Evolutionary conservation across 2,797 vertebrate species (phyloP).

Genomic region (Garrulus glandarius): DNA sequence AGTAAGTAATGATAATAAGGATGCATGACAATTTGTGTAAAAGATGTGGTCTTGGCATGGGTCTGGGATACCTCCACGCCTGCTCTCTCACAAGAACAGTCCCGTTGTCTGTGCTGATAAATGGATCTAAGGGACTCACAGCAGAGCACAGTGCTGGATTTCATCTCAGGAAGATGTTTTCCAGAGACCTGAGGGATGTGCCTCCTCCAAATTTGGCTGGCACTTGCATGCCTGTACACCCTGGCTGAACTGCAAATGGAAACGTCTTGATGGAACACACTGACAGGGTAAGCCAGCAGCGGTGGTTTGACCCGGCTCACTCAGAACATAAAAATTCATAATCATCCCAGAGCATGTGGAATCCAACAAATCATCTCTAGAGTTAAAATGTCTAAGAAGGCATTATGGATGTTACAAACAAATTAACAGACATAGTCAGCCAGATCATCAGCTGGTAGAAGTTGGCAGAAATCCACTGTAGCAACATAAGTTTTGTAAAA

Average conservation of each 20-base stretch:
- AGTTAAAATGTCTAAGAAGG: conserved; percentile 25
- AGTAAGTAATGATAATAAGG: not conserved
- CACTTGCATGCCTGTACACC: not conserved
- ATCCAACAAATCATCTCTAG: conserved; percentile 42
- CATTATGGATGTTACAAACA: conserved; percentile 13
- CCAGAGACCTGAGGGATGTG: not conserved
- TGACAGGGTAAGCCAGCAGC: not conserved
- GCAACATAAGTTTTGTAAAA: conserved; percentile 8
- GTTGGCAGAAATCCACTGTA: conserved; percentile 38
- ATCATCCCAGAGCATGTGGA: not conserved
- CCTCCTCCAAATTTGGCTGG: not conserved
- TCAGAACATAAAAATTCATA: conserved; percentile 21
- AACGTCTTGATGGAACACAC: not conserved
- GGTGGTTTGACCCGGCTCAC: not conserved
- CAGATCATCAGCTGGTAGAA: conserved; percentile 59
- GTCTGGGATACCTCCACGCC: not conserved
- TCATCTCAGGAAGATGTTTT: not conserved
- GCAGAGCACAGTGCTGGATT: not conserved
- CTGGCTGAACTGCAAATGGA: not conserved
- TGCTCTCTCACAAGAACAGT: not conserved
- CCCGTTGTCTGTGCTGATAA: not conserved
- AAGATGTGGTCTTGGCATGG: not conserved
- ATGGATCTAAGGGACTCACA: not conserved
- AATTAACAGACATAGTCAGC: conserved; percentile 53
- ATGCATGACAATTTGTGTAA: not conserved